Percentiles rank a stretch among this genome's conserved stretches.
Evolutionary conservation across 2,797 vertebrate species (phyloP).

Genomic region (Fratercula arctica): DNA sequence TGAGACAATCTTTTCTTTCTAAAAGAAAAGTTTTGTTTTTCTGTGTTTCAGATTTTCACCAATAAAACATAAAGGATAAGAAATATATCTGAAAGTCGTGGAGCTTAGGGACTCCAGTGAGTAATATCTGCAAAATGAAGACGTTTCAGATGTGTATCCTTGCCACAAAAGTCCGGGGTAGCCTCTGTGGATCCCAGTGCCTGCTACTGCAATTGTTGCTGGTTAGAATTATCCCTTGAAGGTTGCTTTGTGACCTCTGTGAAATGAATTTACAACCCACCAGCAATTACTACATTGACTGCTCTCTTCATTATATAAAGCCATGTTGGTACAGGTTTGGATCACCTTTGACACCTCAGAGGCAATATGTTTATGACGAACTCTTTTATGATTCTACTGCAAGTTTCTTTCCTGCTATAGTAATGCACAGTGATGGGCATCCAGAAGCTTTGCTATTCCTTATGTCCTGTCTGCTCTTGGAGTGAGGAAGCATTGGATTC

Average conservation of each 20-base stretch:
- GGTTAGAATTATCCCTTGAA: background rate
- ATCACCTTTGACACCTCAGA: background rate
- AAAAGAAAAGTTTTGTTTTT: background rate
- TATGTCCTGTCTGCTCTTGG: background rate
- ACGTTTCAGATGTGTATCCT: background rate
- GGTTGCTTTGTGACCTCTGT: background rate
- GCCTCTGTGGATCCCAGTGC: background rate
- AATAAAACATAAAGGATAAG: background rate
- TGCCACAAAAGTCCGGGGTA: background rate
- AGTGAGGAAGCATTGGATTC: background rate
- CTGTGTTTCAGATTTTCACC: background rate
- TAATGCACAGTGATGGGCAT: background rate
- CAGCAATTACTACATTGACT: background rate
- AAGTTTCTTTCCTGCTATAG: background rate
- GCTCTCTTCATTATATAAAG: background rate
- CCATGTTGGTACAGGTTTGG: background rate
- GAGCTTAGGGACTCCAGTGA: background rate
- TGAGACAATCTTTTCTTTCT: background rate
- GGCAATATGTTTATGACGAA: background rate
- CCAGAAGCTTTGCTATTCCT: background rate
- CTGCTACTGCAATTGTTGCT: background rate
- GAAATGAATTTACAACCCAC: background rate
- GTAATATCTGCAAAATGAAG: constrained; percentile 10
- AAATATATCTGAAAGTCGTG: background rate
- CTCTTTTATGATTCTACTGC: background rate